phyloP scores from a whole-genome alignment of 1,140 invertebrate species.

The Pogonomyrmex barbatus region DNA sequence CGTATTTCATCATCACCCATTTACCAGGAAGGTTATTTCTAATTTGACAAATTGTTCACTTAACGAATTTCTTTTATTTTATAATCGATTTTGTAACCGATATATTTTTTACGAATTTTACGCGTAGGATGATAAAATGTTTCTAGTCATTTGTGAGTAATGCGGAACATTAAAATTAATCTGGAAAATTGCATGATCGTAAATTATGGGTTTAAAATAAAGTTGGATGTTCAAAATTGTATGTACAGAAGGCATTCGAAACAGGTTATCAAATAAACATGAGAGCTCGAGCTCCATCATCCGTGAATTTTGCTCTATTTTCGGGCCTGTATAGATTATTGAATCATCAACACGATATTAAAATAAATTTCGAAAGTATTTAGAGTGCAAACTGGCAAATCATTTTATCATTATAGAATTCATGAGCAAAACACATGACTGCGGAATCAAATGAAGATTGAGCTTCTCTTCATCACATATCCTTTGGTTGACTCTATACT shows the following conservation, averaged over 20 bases:
- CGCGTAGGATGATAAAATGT: background rate
- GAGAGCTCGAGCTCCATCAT: constrained; percentile 13
- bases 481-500: constrained; percentile 1
- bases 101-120: background rate
- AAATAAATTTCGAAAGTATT: constrained; percentile 65
- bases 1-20: background rate
- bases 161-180: background rate
- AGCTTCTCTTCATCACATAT: background rate
- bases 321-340: constrained; percentile 10
- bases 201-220: constrained; percentile 41
- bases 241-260: background rate
- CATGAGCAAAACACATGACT: background rate
- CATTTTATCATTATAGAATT: constrained; percentile 10
- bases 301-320: constrained; percentile 66
- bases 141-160: background rate
- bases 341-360: constrained; percentile 63
- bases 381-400: background rate
- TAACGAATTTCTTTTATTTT: background rate
- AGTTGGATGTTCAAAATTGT: constrained; percentile 1
- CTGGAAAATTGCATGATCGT: background rate
- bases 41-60: background rate
- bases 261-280: constrained; percentile 41
- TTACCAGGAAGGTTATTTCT: background rate
- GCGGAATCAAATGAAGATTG: background rate
- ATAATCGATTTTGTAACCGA: background rate